Base-by-base conservation (phyloP, 2,888 invertebrate genomes). In the Antheraea yamamai region DNA sequence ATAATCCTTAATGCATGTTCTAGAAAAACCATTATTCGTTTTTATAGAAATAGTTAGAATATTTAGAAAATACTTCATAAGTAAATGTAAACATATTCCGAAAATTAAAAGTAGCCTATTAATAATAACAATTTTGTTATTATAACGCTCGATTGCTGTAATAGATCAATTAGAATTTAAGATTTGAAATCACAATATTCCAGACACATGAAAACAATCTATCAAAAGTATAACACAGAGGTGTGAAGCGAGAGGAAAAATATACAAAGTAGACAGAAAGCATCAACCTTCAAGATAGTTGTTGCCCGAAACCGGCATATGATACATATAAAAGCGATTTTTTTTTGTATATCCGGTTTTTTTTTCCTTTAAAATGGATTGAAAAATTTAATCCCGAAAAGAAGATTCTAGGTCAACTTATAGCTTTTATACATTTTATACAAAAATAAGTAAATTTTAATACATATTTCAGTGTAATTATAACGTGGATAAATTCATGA, bases 211-310 rank as follows among this genome's bases (percentile, higher is more conserved):
- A 47, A 66, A 73, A 64, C 51, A 73, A 64, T 8, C 64, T 47
- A 26, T 73, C 73, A 73, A 39, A 47, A 66, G 51, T 66, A 39
- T 74, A 66, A 66, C 64, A 51, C 18, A 18, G 47, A 64, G 18
- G 51, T 70, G 47, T 66, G 66, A 12, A 66, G 51, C 20, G 51
- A 51, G 61, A 26, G 16, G 66, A 52, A 20, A 66, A 74, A 74
- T 74, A 74, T 16, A 73, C 73, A 73, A 26, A 58, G 39, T 26
- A 51, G 30, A 66, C 18, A 20, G 58, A 73, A 26, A 20, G 47
- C 3, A 73, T 64, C 47, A 61, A 64, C 39, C 64, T 64, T 64
- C 64, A 64, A 47, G n/a, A 72, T 26, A 73, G 18, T 47, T 35
- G 18, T 26, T 66, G 23, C 51, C 73, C 6, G 61, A 66, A 61